Evolutionary conservation across 2,888 invertebrate species (phyloP), one percentile per base, ranked within the genome.

Genomic region (Hypercompe scribonia): DNA sequence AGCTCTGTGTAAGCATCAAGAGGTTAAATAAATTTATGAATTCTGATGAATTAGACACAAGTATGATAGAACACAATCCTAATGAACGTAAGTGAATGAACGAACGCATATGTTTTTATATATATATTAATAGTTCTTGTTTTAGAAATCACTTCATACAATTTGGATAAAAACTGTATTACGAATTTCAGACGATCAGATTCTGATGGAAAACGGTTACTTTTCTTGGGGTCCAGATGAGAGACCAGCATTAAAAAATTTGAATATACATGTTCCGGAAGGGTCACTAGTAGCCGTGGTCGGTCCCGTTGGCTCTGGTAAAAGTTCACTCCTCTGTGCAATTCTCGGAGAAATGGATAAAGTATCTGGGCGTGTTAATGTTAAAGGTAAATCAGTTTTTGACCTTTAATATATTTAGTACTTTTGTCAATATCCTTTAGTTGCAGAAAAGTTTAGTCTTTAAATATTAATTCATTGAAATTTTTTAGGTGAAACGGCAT

Each of bases 1-100:
- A 98, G 98, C 97, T 98, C 24, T 96, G 97, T 87, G 99, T 99
- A 65, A 99, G 99, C 77, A 97, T 99, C 75, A 97, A 97, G 88
- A 97, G 99, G 90, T 97, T 99, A 83, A 98, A 99, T 91, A 98
- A 97, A 89, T 99, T 99, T 93, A 97, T 99, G 97, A 99, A 98
- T 90, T 96, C 97, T 78, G 99, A 99, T 88, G 99, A 99, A 94
- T 94, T 99, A 80, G 98, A 99, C 92, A 97, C 97, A 1, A 95
- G 96, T 79, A 97, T 97, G 83, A 97, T 99, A 0, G 96, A 96
- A 76, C 98, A 98, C 5, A 97, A 98, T 90, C 87, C 95, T 70
- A 96, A 96, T 78, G 97, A 98, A 95, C 96, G 98, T 98, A 96
- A 97, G 96, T 96, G 70, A n/a, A 54, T 2, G 5, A 11, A 46